Percentiles rank a stretch among this genome's conserved stretches.
phyloP scores from a whole-genome alignment of 2,888 invertebrate species.

The Zygothrica quintamaculata region DNA sequence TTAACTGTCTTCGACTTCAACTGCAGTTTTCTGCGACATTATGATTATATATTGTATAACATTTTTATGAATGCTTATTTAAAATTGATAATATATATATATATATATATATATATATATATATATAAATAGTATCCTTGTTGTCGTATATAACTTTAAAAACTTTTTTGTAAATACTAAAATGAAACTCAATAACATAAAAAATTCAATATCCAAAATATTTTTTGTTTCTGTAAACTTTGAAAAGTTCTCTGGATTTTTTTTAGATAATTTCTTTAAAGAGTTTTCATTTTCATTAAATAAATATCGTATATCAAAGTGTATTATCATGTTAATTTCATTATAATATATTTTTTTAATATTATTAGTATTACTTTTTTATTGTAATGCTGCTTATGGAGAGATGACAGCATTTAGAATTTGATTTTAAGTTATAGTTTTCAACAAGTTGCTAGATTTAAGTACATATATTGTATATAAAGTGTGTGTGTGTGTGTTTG shows the following conservation, averaged over 20 bases:
- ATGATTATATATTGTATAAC: conserved; percentile 72
- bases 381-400: conserved; percentile 50
- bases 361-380: too few relatives aligned
- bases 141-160: conserved; percentile 28
- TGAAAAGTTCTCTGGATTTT: conserved; percentile 45
- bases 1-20: too few relatives aligned
- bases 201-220: conserved; percentile 55
- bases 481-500: conserved; percentile 59
- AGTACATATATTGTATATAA: conserved; percentile 60
- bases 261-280: too few relatives aligned
- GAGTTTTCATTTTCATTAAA: conserved; percentile 22
- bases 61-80: conserved; percentile 71
- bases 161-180: conserved; percentile 38
- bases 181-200: conserved; percentile 48
- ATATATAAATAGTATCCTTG: conserved; percentile 51
- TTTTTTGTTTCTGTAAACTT: conserved; percentile 58
- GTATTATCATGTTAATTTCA: too few relatives aligned
- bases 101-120: too few relatives aligned
- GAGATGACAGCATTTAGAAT: conserved; percentile 67
- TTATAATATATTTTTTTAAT: too few relatives aligned
- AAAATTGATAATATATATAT: conserved; percentile 61
- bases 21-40: conserved; percentile 55
- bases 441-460: conserved; percentile 76
- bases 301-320: conserved; percentile 70
- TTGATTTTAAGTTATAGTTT: conserved; percentile 63